Evolutionary conservation across 2,113 vertebrate genomes (phyloP), one percentile per base, ranked within the genome.

Genomic region (Phyllopteryx taeniolatus): DNA sequence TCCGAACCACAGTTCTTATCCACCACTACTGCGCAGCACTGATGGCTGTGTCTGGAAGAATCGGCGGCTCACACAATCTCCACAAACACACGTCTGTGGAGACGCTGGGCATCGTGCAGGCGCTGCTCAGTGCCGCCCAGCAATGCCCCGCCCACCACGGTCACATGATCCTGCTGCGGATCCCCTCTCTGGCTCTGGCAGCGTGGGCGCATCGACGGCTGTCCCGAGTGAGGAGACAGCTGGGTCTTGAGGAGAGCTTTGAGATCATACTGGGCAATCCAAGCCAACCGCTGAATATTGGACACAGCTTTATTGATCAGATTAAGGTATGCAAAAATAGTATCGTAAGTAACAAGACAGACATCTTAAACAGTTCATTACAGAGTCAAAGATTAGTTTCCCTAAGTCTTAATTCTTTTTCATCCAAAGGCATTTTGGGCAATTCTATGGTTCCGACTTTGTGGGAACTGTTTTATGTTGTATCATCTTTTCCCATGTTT

Each of bases 81-180:
- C 96, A 97, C 92, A 96, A 96, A 76, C 95, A 96, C 86, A 98
- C 96, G 0, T 98, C 98, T 0, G 96, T 97, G 80, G 98, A 99
- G 89, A 99, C 98, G 1, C 88, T 98, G 85, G 97, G 98, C 91
- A 97, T 99, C 75, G 90, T 96, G 0, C 96, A 96, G 87, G 95
- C 95, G 69, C 92, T 99, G 53, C 92, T 98, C 81, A 92, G 89
- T 63, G 91, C 96, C 19, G 90, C 95, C 2, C 93, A 91, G 81
- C 94, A 94, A 20, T 97, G 96, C 73, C 92, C 95, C 39, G 91
- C 93, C 27, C 94, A 91, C 62, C 97, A 98, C 0, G 98, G 98
- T 56, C 94, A 96, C 88, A 99, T 99, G 98, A 94, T 99, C 8
- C 91, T 99, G 79, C 87, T 99, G 87, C 93, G 98, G 51, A 96